phyloP scores from a whole-genome alignment of 2,797 vertebrate species.

The Microctenopoma stevenorrisi region DNA sequence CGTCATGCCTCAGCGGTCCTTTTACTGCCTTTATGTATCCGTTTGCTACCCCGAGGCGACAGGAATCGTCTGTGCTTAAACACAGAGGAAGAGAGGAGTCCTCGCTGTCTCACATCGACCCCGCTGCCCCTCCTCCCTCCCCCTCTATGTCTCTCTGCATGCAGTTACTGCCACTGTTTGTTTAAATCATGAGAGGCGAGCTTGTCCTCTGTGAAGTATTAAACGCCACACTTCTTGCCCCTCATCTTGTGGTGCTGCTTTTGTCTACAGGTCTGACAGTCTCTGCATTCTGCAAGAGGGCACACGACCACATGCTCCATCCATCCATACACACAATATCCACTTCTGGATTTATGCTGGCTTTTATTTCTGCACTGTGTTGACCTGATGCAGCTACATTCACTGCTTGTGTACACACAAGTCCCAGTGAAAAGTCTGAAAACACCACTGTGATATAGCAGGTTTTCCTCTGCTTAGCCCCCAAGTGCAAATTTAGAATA shows the following conservation, averaged over 20 bases:
- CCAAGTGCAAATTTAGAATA: background rate
- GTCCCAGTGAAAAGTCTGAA: no score
- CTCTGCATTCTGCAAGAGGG: slow-evolving; percentile 31
- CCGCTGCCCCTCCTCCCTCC: background rate
- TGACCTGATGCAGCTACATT: background rate
- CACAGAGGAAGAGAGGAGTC: slow-evolving; percentile 59
- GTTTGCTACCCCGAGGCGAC: slow-evolving; percentile 69
- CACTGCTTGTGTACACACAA: background rate
- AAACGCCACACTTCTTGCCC: slow-evolving; percentile 41
- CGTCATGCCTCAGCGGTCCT: slow-evolving; percentile 59
- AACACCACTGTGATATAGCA: background rate
- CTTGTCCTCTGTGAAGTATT: slow-evolving; percentile 67
- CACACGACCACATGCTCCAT: slow-evolving; percentile 6
- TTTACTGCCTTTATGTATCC: slow-evolving; percentile 71
- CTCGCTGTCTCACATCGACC: slow-evolving; percentile 31
- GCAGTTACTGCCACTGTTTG: slow-evolving; percentile 60
- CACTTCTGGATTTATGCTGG: slow-evolving; percentile 1
- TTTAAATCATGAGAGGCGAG: slow-evolving; percentile 65
- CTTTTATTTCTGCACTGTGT: background rate
- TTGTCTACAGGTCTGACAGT: slow-evolving; percentile 49
- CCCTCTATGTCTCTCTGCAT: slow-evolving; percentile 40
- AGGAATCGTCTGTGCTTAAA: slow-evolving; percentile 72
- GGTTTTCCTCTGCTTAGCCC: background rate
- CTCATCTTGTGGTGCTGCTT: slow-evolving; percentile 36
- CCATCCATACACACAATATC: slow-evolving; percentile 2